Percentiles rank a stretch among this genome's conserved stretches.
phyloP scores from a whole-genome alignment of 2,888 invertebrate genomes.

The Halictus ligatus region DNA sequence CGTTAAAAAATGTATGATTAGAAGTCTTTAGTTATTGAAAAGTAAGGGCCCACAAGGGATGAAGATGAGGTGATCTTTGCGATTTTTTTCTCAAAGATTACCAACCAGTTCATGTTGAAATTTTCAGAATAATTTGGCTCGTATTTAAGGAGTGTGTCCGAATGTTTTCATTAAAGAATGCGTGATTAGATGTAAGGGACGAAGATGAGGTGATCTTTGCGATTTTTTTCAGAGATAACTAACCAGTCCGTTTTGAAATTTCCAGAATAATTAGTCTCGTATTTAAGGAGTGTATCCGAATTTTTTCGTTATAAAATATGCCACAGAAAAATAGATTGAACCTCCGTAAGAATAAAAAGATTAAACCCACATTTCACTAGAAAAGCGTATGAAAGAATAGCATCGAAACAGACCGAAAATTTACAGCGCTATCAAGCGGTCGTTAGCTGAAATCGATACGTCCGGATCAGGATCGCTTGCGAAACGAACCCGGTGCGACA shows the following conservation, averaged over 20 bases:
- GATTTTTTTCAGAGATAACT: background rate
- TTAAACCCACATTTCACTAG: background rate
- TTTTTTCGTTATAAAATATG: background rate
- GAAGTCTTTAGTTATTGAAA: no score
- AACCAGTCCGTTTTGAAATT: background rate
- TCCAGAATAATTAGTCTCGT: background rate
- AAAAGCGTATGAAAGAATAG: background rate
- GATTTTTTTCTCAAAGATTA: no score
- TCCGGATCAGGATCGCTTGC: background rate
- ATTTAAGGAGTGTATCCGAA: background rate
- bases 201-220: background rate
- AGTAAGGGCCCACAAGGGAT: no score
- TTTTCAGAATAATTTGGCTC: no score
- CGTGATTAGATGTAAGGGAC: no score
- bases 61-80: no score
- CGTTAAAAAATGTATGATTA: no score
- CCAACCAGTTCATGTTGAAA: no score
- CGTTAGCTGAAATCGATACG: background rate
- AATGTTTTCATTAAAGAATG: no score
- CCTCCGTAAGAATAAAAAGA: background rate
- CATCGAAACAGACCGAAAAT: background rate
- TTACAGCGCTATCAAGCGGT: background rate
- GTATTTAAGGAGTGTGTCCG: no score
- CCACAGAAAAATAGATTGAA: background rate
- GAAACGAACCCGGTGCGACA: background rate